Conservation (phyloP, 2,888 invertebrate genomes). For the Cheilosia grossa region DNA sequence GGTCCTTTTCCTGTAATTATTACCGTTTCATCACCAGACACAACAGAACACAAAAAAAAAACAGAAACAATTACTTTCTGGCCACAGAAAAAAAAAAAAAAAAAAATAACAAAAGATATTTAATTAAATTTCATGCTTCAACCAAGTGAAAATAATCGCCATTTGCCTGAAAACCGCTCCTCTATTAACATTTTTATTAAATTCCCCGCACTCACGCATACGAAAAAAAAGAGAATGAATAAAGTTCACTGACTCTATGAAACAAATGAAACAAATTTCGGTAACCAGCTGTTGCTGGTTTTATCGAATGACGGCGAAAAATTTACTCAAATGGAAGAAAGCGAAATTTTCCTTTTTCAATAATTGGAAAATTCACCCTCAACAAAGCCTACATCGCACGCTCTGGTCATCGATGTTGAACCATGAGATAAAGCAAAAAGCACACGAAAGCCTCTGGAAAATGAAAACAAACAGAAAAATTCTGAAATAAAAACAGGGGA, state of each 20-base stretch:
- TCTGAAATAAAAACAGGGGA: slow-evolving; percentile 35
- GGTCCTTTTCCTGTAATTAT: slow-evolving; percentile 25
- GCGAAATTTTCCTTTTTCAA: slow-evolving; percentile 62
- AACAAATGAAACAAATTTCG: slow-evolving; percentile 50
- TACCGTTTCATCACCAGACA: slow-evolving; percentile 25
- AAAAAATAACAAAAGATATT: slow-evolving; percentile 25
- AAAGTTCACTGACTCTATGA: slow-evolving; percentile 14
- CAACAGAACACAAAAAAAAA: slow-evolving; percentile 6
- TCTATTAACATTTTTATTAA: slow-evolving; percentile 68
- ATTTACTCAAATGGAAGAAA: slow-evolving; percentile 56
- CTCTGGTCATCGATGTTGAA: slow-evolving; percentile 24
- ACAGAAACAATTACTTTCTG: slow-evolving; percentile 41
- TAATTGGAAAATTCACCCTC: slow-evolving; percentile 65
- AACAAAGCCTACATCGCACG: slow-evolving; percentile 13
- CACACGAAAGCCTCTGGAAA: slow-evolving; percentile 30
- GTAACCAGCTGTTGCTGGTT: slow-evolving; percentile 63
- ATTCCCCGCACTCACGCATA: slow-evolving; percentile 57
- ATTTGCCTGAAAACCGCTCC: slow-evolving; percentile 53
- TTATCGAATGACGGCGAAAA: slow-evolving; percentile 46
- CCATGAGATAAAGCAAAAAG: slow-evolving; percentile 24
- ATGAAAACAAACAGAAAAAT: slow-evolving; percentile 26
- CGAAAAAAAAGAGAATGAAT: slow-evolving; percentile 36
- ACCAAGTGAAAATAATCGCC: slow-evolving; percentile 60
- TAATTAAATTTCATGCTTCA: slow-evolving; percentile 63
- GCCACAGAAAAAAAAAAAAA: slow-evolving; percentile 26